Evolutionary conservation across 2,888 invertebrate species (phyloP).

Genomic region (Diaphora mendica): DNA sequence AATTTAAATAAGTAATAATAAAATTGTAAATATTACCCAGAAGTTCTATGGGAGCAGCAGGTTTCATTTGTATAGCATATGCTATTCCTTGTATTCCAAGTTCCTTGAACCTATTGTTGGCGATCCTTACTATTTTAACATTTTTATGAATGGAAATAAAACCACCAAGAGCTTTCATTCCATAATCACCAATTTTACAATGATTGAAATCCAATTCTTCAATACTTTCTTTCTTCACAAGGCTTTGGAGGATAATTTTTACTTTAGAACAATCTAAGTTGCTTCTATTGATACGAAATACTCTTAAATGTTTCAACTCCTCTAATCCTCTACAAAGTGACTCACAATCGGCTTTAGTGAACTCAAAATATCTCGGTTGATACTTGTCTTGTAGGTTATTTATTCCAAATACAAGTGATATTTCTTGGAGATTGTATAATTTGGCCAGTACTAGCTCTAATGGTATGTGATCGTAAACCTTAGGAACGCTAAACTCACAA

Average conservation of each 20-base stretch:
- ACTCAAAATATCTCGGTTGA: conserved; percentile 87
- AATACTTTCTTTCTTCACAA: conserved; percentile 81
- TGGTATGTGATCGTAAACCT: conserved; percentile 86
- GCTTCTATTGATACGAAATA: conserved; percentile 87
- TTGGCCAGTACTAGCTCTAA: conserved; percentile 83
- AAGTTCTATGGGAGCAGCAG: conserved; percentile 79
- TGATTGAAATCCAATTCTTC: conserved; percentile 89
- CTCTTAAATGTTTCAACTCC: conserved; percentile 76
- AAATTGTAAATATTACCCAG: conserved; percentile 62
- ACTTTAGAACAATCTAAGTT: conserved; percentile 87
- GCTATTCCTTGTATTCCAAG: conserved; percentile 85
- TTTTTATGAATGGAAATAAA: conserved; percentile 80
- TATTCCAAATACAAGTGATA: conserved; percentile 73
- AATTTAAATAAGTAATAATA: not conserved
- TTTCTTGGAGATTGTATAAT: conserved; percentile 84
- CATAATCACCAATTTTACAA: conserved; percentile 88
- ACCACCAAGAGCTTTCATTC: conserved; percentile 88
- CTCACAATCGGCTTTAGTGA: conserved; percentile 86
- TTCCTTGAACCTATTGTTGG: conserved; percentile 86
- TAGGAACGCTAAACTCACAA: conserved; percentile 73
- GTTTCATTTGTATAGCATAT: conserved; percentile 82
- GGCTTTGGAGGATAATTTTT: conserved; percentile 85
- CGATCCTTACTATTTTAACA: conserved; percentile 81
- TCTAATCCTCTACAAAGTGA: conserved; percentile 85
- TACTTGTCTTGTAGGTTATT: conserved; percentile 84